Base-by-base conservation (phyloP, 2,888 invertebrate genomes). In the Cataglyphis altisquamis region DNA sequence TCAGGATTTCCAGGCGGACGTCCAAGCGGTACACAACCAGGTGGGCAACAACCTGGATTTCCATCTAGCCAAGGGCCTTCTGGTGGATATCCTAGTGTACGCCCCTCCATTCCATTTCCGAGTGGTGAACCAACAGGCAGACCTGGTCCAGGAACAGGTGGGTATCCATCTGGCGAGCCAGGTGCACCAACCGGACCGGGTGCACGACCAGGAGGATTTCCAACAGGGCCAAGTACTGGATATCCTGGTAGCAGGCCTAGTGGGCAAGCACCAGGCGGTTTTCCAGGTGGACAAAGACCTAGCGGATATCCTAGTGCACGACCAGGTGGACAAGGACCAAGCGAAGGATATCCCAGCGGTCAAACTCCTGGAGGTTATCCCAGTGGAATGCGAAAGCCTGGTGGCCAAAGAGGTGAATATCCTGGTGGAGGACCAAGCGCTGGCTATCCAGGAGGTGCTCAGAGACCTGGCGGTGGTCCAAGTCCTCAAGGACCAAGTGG, bases 371-470 rank as follows among this genome's bases (percentile, higher is more conserved):
- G 91, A 36, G 73, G 83, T 29, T 83, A 60, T 63, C 85, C 88
- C n/a, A 36, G 88, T 25, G 64, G 91, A 39, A 52, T 12, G 10
- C 77, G 94, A 83, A 93, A 94, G 3, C 94, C 95, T 57, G 89
- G 89, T 48, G 87, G 86, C 32, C 67, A 91, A 25, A 88, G 90
- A 77, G 86, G 87, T 64, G 88, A 89, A 67, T 88, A 86, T 80
- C 87, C 87, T 32, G 84, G 89, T 60, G 88, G 86, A 64, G 88
- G 91, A 15, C 87, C 85, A 66, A 86, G 86, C 12, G 72, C 88
- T 62, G 89, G 90, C 18, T 90, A 87, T 84, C 89, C 92, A n/a
- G 80, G 70, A 52, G 25, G 41, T 73, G 52, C 83, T 70, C 88
- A 84, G 48, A 78, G 83, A 66, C 89, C 90, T 73, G 77, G 87